phyloP scores from a whole-genome alignment of 35 echinoderm and acorn worm species.

The Patiria miniata region DNA sequence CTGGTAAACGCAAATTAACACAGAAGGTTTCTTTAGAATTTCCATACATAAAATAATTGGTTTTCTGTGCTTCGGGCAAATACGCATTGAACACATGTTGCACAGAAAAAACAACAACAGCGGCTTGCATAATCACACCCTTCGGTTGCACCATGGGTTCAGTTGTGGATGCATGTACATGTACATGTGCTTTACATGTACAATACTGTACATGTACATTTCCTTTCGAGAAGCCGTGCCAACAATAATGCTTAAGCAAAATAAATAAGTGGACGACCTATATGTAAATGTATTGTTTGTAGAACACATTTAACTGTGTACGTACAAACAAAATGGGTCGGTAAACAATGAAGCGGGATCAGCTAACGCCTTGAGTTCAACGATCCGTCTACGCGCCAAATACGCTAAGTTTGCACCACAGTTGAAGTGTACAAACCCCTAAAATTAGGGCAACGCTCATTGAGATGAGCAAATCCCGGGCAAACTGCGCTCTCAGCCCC shows the following conservation, averaged over 20 bases:
- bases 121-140: no score
- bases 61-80: no score
- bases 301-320: conserved; percentile 25
- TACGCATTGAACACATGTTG: no score
- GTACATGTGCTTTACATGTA: no score
- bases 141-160: no score
- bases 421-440: conserved; percentile 2
- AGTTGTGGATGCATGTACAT: no score
- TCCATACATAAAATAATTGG: no score
- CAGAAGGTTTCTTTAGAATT: no score
- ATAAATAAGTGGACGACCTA: not conserved
- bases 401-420: not conserved
- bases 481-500: not conserved
- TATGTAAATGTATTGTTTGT: conserved; percentile 6
- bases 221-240: no score
- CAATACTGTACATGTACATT: no score
- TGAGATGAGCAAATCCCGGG: not conserved
- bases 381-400: not conserved
- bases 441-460: not conserved
- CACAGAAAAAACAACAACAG: no score
- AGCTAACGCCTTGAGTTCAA: not conserved
- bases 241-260: not conserved
- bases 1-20: no score
- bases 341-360: conserved; percentile 6
- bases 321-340: conserved; percentile 18